phyloP scores from a whole-genome alignment of 2,888 invertebrate species.

The Seladonia tumulorum region DNA sequence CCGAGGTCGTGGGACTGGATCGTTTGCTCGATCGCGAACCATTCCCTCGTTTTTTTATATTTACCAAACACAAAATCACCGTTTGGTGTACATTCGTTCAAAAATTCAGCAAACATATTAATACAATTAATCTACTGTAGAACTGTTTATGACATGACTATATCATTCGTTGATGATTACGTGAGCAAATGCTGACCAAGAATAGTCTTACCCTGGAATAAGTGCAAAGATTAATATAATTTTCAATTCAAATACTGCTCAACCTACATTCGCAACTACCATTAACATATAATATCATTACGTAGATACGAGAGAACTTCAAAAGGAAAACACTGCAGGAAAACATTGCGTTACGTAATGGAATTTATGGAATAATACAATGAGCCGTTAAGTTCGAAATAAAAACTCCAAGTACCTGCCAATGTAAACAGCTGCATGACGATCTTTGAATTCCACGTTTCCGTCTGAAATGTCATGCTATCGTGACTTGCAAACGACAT shows the following conservation, averaged over 20 bases:
- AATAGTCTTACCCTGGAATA: no score
- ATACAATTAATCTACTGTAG: not conserved
- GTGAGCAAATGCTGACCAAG: no score
- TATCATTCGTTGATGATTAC: not conserved
- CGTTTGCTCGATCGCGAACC: slow-evolving; percentile 5
- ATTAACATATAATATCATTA: not conserved
- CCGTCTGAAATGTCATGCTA: slow-evolving; percentile 15
- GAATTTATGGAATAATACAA: not conserved
- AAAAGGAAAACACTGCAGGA: not conserved
- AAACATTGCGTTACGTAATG: not conserved
- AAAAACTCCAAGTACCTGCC: slow-evolving; percentile 11
- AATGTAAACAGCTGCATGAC: slow-evolving; percentile 35
- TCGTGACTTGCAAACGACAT: slow-evolving; percentile 34
- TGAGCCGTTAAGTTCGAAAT: not conserved
- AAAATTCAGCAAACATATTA: not conserved
- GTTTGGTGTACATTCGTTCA: not conserved
- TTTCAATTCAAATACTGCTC: not conserved
- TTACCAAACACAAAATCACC: not conserved
- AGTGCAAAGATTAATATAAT: not conserved
- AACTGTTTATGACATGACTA: not conserved
- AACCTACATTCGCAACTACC: not conserved
- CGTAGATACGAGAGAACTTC: not conserved
- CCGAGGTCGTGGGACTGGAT: slow-evolving; percentile 21
- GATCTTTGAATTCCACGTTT: slow-evolving; percentile 12
- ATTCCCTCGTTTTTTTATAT: not conserved